These are phyloP conservation scores for Apocrypta bakeri DNA, from an alignment of 1,140 invertebrate species.

Conservation along the genomic window DNA sequence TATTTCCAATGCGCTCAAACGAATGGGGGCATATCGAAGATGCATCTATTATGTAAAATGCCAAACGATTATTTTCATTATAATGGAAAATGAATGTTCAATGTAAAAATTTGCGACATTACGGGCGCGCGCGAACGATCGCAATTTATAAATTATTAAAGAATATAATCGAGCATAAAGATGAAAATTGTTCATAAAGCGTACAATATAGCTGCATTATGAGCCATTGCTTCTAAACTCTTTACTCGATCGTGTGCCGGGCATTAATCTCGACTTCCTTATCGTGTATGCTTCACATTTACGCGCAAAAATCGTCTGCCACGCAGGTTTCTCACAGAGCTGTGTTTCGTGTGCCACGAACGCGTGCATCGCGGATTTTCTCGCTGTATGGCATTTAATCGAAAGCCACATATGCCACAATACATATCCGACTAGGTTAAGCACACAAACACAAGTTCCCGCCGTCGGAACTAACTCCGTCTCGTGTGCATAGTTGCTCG, in stretches of 20 bases:
- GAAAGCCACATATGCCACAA: neutral
- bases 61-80: neutral
- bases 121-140: no score
- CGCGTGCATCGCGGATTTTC: neutral
- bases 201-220: neutral
- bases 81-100: neutral
- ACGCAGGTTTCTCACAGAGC: neutral
- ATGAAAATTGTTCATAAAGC: neutral
- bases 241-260: neutral
- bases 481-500: constrained; percentile 2
- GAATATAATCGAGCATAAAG: neutral
- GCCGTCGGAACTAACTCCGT: no score
- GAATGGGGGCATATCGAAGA: no score
- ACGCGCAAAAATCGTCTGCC: neutral
- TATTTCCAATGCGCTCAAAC: no score
- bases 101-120: neutral
- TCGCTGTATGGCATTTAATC: constrained; percentile 5
- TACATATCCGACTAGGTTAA: constrained; percentile 44
- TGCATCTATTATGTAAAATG: neutral
- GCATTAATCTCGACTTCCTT: neutral
- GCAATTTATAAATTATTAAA: neutral
- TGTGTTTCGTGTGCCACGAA: no score
- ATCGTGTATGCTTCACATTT: neutral
- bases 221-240: constrained; percentile 1
- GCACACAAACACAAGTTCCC: constrained; percentile 43